Evolutionary conservation across 2,113 vertebrate species (phyloP).

Genomic region (Cairina moschata): DNA sequence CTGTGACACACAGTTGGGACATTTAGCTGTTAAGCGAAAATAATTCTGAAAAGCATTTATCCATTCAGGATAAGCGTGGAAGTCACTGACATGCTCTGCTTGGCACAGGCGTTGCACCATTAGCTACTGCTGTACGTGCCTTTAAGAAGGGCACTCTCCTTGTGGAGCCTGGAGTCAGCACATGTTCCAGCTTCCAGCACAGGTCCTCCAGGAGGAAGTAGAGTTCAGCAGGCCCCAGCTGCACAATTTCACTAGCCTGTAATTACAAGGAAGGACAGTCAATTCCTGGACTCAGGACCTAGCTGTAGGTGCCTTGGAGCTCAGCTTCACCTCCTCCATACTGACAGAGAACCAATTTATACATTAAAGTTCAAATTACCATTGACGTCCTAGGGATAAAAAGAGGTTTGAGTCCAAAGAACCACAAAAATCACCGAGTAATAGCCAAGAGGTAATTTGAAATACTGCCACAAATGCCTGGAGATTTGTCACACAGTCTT

Average conservation of each 20-base stretch:
- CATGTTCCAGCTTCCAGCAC: conserved; percentile 88
- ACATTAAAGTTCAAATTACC: not conserved
- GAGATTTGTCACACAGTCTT: not conserved
- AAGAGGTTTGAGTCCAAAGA: not conserved
- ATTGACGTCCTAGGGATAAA: not conserved
- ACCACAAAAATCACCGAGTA: not conserved
- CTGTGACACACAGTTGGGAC: not conserved
- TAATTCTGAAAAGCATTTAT: not conserved
- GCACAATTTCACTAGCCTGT: conserved; percentile 87
- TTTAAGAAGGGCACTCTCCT: conserved; percentile 87
- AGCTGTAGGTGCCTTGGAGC: not conserved
- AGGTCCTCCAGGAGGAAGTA: conserved; percentile 94
- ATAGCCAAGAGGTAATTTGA: not conserved
- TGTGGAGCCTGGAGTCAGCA: conserved; percentile 75
- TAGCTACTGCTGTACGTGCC: conserved; percentile 70
- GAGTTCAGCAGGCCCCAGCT: conserved; percentile 90
- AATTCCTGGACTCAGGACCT: not conserved
- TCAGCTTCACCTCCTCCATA: not conserved
- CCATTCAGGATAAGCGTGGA: not conserved
- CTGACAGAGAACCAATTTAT: not conserved
- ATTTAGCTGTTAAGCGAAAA: not conserved
- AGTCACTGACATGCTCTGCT: not conserved
- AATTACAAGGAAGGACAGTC: conserved; percentile 5
- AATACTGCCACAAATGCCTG: not conserved
- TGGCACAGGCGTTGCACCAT: not conserved